A percentile compares a stretch with the other conserved stretches of the same genome.
These are phyloP conservation scores for Drosophila diplacantha DNA, from an alignment of 2,888 invertebrate species.

Conservation along the genomic window DNA sequence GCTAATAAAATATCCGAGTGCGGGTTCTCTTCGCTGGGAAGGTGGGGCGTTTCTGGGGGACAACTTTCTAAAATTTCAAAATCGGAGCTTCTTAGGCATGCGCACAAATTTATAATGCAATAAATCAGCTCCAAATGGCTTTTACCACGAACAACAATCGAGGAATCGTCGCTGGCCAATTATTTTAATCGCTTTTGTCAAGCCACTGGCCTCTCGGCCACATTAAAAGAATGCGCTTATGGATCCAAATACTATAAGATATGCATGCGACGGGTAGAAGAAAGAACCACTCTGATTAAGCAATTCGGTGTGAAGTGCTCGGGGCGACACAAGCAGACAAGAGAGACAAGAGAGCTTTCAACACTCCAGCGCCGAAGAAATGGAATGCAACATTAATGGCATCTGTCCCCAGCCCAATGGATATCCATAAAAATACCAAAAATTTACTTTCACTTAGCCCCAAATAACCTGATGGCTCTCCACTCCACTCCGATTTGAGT, in stretches of 20 bases:
- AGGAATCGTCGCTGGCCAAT: constrained; percentile 62
- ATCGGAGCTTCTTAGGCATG: constrained; percentile 70
- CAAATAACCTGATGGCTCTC: constrained; percentile 34
- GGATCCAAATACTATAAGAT: constrained; percentile 1
- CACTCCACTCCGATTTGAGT: constrained; percentile 44
- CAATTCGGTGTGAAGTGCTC: constrained; percentile 64
- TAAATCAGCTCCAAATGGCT: constrained; percentile 67
- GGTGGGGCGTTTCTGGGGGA: constrained; percentile 13
- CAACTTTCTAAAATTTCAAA: constrained; percentile 65
- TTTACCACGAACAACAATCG: constrained; percentile 49
- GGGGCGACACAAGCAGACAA: constrained; percentile 22
- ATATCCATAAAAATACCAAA: constrained; percentile 57
- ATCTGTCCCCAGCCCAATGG: constrained; percentile 25
- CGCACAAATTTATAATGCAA: constrained; percentile 68
- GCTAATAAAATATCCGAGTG: constrained; percentile 56
- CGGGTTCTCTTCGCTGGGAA: constrained; percentile 14
- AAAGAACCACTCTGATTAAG: constrained; percentile 55
- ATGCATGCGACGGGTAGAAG: constrained; percentile 1
- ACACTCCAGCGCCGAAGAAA: constrained; percentile 53
- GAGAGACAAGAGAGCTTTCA: constrained; percentile 58
- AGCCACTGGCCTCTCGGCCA: constrained; percentile 32
- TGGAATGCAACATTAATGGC: constrained; percentile 62
- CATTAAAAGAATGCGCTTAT: constrained; percentile 42
- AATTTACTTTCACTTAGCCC: constrained; percentile 64
- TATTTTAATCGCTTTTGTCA: constrained; percentile 68